phyloP scores from a whole-genome alignment of 2,888 invertebrate genomes.

The Hirtodrosophila alboralis region DNA sequence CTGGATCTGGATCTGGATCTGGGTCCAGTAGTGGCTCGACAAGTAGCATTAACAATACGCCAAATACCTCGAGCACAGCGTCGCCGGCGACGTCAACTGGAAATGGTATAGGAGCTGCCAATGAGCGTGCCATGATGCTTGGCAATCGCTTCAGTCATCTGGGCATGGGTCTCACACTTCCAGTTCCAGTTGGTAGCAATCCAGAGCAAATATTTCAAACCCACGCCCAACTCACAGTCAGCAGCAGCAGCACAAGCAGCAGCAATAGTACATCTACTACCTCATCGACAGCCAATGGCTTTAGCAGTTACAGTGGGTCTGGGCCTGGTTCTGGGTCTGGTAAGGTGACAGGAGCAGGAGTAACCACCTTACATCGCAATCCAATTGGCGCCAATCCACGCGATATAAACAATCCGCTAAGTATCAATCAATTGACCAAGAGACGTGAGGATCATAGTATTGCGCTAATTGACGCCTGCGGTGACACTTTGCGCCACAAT shows the following conservation, averaged over 20 bases:
- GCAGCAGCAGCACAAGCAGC: neutral
- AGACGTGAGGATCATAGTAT: constrained; percentile 79
- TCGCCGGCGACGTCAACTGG: constrained; percentile 71
- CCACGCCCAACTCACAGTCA: constrained; percentile 7
- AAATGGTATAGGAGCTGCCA: constrained; percentile 51
- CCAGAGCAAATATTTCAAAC: constrained; percentile 52
- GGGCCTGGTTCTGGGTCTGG: too few relatives aligned
- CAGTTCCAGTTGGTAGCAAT: constrained; percentile 31
- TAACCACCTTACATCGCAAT: constrained; percentile 85
- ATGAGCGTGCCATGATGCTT: constrained; percentile 74
- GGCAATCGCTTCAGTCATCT: constrained; percentile 81
- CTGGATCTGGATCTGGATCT: constrained; percentile 32
- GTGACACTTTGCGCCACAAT: constrained; percentile 37
- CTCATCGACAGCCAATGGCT: constrained; percentile 38
- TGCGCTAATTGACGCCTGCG: constrained; percentile 15
- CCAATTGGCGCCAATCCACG: constrained; percentile 96
- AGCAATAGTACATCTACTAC: constrained; percentile 31
- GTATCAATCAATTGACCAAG: constrained; percentile 94
- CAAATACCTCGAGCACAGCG: constrained; percentile 71
- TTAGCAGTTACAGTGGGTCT: constrained; percentile 18
- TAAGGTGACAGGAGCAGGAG: constrained; percentile 29
- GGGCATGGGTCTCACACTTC: constrained; percentile 73
- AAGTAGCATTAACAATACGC: constrained; percentile 59
- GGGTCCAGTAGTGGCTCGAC: constrained; percentile 57
- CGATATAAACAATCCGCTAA: constrained; percentile 95